Evolutionary conservation across 2,888 invertebrate genomes (phyloP).

Genomic region (Boloria selene): DNA sequence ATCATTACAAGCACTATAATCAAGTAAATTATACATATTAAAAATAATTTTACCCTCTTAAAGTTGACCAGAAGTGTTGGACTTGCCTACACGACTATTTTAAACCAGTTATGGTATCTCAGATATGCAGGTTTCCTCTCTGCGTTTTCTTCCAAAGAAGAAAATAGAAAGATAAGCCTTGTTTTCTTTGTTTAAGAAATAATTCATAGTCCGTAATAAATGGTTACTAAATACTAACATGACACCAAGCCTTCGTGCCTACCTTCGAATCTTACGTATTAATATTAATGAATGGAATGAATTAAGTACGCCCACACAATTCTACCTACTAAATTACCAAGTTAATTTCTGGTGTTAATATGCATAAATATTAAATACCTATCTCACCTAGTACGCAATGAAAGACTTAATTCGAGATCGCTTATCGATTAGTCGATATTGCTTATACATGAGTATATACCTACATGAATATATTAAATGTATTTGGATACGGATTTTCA

Average conservation of each 20-base stretch:
- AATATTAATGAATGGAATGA: conserved; percentile 17
- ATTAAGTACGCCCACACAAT: conserved; percentile 23
- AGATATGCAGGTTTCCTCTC: too few species aligned
- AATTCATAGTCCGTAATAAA: neutral
- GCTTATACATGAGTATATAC: too few species aligned
- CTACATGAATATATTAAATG: too few species aligned
- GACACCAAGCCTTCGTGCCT: neutral
- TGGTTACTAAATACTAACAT: neutral
- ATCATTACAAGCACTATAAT: conserved; percentile 61
- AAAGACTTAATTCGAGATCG: neutral
- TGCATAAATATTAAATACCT: conserved; percentile 23
- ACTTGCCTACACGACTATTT: too few species aligned
- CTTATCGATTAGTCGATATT: neutral
- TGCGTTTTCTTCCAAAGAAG: too few species aligned
- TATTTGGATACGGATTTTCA: conserved; percentile 2
- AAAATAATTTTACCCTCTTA: neutral
- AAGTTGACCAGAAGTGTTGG: too few species aligned
- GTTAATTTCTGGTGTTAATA: conserved; percentile 17
- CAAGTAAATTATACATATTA: conserved; percentile 52
- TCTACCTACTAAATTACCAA: conserved; percentile 23
- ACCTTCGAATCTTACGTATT: conserved; percentile 5
- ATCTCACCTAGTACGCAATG: conserved; percentile 6
- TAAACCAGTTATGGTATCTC: too few species aligned
- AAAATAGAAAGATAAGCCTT: too few species aligned
- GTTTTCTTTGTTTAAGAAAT: too few species aligned